phyloP scores from a whole-genome alignment of 53 echinoderm and acorn worm genomes.

The Holothuria leucospilota region DNA sequence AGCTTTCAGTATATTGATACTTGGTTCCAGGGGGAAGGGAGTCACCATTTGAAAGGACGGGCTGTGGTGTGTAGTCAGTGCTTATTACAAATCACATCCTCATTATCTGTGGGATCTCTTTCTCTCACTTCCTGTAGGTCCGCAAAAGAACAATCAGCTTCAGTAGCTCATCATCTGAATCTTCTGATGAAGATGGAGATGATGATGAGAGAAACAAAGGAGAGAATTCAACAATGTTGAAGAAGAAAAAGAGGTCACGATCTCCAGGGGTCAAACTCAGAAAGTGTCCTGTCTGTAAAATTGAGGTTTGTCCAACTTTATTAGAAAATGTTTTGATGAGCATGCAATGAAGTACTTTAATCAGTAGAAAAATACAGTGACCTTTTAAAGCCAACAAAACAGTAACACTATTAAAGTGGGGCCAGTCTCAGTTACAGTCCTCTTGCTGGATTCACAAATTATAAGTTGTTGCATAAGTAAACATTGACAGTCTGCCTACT shows the following conservation, averaged over 20 bases:
- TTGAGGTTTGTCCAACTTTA: constrained; percentile 63
- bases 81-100: neutral
- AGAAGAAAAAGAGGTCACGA: constrained; percentile 41
- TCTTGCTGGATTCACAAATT: too few species aligned
- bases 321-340: too few species aligned
- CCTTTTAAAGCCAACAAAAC: too few species aligned
- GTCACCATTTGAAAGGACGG: too few species aligned
- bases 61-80: neutral
- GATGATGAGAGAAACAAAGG: constrained; percentile 54
- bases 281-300: constrained; percentile 86
- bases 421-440: too few species aligned
- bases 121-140: constrained; percentile 18
- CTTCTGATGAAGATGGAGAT: constrained; percentile 65
- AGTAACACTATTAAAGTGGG: too few species aligned
- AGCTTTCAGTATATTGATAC: too few species aligned
- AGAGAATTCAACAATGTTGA: constrained; percentile 46
- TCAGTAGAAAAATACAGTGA: too few species aligned
- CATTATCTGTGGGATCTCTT: neutral
- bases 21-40: too few species aligned
- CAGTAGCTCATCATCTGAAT: constrained; percentile 32
- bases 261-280: constrained; percentile 48
- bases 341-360: too few species aligned
- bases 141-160: constrained; percentile 53
- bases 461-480: too few species aligned
- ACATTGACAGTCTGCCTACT: too few species aligned